Evolutionary conservation across 1,140 invertebrate genomes (phyloP).

Genomic region (Saccostrea echinata): DNA sequence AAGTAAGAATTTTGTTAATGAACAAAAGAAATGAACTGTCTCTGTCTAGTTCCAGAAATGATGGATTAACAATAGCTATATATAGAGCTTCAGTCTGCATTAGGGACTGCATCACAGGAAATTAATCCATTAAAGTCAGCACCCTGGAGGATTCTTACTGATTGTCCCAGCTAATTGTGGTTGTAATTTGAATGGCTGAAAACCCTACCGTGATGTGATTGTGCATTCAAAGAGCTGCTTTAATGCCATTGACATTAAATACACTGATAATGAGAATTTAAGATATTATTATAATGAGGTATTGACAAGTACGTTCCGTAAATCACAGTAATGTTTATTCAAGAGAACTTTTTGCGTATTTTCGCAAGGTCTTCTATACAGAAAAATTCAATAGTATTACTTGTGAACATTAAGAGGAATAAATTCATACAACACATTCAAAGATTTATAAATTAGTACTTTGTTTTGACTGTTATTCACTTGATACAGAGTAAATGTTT

Average conservation of each 20-base stretch:
- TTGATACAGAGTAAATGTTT: no score
- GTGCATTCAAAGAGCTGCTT: no score
- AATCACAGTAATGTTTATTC: no score
- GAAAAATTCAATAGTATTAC: no score
- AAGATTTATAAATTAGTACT: no score
- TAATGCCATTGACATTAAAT: no score
- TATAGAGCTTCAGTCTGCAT: not conserved
- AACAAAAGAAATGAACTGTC: not conserved
- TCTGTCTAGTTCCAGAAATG: not conserved
- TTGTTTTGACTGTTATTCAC: no score
- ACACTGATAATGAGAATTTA: not conserved
- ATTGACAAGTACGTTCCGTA: not conserved
- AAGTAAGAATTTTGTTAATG: not conserved
- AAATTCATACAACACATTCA: no score
- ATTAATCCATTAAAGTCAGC: constrained; percentile 2
- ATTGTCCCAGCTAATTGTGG: not conserved
- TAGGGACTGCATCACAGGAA: not conserved
- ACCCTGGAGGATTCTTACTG: not conserved
- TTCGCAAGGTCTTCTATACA: no score
- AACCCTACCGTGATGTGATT: not conserved
- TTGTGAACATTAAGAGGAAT: no score
- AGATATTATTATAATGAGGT: not conserved
- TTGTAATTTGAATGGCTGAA: not conserved
- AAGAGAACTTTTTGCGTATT: no score
- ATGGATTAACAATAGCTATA: not conserved